Conservation (phyloP, 2,888 invertebrate genomes). For the Cloeon dipterum region DNA sequence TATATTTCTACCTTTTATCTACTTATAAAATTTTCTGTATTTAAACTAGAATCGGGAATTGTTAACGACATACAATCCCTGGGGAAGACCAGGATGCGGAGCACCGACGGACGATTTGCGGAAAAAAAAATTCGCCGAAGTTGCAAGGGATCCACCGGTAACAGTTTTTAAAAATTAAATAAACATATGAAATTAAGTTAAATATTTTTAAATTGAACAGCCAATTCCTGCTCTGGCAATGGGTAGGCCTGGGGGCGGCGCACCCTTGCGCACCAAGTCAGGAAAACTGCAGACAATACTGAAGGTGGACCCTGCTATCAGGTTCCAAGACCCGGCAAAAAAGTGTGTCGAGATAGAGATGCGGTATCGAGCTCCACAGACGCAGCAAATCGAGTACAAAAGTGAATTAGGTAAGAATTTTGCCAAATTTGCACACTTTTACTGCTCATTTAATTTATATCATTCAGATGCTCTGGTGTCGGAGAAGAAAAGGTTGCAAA, state of each 20-base stretch:
- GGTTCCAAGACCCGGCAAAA: constrained; percentile 32
- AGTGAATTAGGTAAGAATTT: constrained; percentile 38
- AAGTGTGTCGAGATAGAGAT: constrained; percentile 44
- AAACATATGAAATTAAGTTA: too few species aligned
- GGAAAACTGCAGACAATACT: constrained; percentile 17
- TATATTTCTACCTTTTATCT: background rate
- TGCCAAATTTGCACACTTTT: constrained; percentile 4
- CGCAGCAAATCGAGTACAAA: constrained; percentile 30
- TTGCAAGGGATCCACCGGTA: too few species aligned
- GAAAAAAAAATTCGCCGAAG: constrained; percentile 37
- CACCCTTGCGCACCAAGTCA: constrained; percentile 16
- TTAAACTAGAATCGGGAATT: constrained; percentile 33
- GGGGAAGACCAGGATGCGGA: constrained; percentile 53
- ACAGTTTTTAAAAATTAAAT: background rate
- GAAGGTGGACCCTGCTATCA: constrained; percentile 35
- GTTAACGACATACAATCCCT: constrained; percentile 50
- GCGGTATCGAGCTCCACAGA: constrained; percentile 33
- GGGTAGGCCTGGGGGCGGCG: constrained; percentile 16
- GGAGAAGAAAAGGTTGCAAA: too few species aligned
- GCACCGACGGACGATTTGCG: constrained; percentile 41
- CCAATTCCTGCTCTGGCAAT: background rate
- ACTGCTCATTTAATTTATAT: too few species aligned
- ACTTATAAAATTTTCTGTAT: background rate
- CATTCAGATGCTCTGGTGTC: too few species aligned
- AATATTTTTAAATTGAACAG: too few species aligned